Evolutionary conservation across 1,140 invertebrate species (phyloP).

Genomic region (Brachionus calyciflorus): DNA sequence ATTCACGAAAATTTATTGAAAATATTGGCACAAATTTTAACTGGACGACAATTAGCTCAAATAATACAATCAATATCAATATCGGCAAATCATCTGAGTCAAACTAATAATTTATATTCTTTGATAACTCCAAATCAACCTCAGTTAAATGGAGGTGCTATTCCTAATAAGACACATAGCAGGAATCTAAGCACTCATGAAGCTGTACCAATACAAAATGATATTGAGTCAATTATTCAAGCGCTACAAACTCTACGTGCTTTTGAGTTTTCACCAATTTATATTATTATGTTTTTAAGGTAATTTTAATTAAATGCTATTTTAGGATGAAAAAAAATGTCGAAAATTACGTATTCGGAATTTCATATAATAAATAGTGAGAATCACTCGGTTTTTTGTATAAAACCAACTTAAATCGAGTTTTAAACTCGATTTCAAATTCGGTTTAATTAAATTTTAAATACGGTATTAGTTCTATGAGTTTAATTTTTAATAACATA

Average conservation of each 20-base stretch:
- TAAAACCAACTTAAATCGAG: too few species aligned
- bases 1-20: slow-evolving; percentile 86
- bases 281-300: slow-evolving; percentile 23
- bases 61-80: slow-evolving; percentile 10
- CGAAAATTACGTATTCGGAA: too few species aligned
- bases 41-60: slow-evolving; percentile 71
- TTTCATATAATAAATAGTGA: too few species aligned
- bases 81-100: slow-evolving; percentile 9
- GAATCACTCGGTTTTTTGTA: too few species aligned
- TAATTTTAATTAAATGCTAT: too few species aligned
- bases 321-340: too few species aligned
- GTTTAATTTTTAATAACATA: too few species aligned
- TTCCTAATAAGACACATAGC: not conserved
- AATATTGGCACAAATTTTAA: slow-evolving; percentile 80
- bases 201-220: not conserved
- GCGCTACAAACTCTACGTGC: slow-evolving; percentile 30
- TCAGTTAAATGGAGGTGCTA: not conserved
- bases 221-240: slow-evolving; percentile 7
- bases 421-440: too few species aligned
- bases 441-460: too few species aligned
- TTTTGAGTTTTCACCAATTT: slow-evolving; percentile 39
- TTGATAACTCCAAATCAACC: not conserved
- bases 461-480: too few species aligned
- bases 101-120: slow-evolving; percentile 1
- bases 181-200: not conserved